Evolutionary conservation across 2,113 vertebrate genomes (phyloP), one percentile per base, ranked within the genome.

Genomic region (Falcunculus frontatus): DNA sequence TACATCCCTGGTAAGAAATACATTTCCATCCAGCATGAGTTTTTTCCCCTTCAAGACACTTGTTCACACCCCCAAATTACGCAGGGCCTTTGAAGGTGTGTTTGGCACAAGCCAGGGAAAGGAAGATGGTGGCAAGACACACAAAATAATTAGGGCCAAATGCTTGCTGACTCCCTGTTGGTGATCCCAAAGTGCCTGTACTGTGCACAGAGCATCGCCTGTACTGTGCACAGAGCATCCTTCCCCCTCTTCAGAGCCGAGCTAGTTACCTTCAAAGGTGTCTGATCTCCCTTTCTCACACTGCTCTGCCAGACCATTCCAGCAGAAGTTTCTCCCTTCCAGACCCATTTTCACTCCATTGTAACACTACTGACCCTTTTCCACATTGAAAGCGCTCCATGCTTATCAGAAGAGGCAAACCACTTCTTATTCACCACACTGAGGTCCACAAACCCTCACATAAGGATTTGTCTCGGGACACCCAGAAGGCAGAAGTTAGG

Each of bases 341-440:
- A 87, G 26, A 56, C 1, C 2, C 6, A 7, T 75, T 89, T 80
- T 77, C 67, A 74, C n/a, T 69, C 56, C 33, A 33, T 6, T 21
- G 7, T n/a, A 65, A 53, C 70, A 73, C 37, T 52, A 53, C 39
- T 60, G 50, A 87, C 65, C 26, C 72, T 53, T 57, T 37, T 44
- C 42, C 35, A 47, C 0, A 0, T 1, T 35, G 47, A 77, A 63
- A 84, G 46, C 3, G 4, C 32, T 57, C 60, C 8, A 4, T 22
- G 33, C 30, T 73, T 63, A 65, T 27, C 33, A 75, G 65, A 84
- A 65, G 25, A 37, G 7, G 15, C 21, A 57, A 85, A 77, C 27
- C 17, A 19, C 46, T 67, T 47, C 33, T 63, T 44, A 63, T 14
- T 77, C 29, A 33, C 70, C 30, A 26, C 27, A 37, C 7, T 13